phyloP scores from a whole-genome alignment of 2,113 vertebrate genomes.

The Pardalotus punctatus region DNA sequence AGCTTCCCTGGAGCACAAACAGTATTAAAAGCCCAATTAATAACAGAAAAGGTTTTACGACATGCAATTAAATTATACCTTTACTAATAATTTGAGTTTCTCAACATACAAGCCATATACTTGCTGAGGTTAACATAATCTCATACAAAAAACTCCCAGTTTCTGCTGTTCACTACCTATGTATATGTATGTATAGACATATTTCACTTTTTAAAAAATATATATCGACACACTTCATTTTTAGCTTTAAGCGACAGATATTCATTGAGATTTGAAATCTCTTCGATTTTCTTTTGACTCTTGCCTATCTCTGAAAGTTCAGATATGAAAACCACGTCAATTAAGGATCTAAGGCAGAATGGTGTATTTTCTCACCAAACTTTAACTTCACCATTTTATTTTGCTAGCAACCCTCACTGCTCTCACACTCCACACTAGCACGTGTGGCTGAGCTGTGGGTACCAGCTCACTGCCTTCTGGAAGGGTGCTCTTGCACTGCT shows the following conservation, averaged over 20 bases:
- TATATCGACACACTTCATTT: background rate
- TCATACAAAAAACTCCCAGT: background rate
- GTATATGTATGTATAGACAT: accelerated
- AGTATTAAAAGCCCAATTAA: background rate
- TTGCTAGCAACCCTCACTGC: background rate
- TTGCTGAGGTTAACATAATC: background rate
- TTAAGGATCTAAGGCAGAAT: background rate
- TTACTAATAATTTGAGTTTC: background rate
- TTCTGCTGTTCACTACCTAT: background rate
- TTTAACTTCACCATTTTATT: background rate
- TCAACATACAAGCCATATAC: background rate
- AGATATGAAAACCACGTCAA: background rate
- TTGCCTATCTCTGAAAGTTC: background rate
- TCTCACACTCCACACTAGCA: background rate
- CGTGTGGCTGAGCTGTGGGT: accelerated
- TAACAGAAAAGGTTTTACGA: background rate
- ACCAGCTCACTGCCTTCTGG: background rate
- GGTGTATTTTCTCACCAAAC: background rate
- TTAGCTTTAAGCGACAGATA: background rate
- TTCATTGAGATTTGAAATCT: background rate
- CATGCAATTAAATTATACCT: background rate
- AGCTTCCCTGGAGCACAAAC: background rate
- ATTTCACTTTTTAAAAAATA: background rate
- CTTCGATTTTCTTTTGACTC: background rate
- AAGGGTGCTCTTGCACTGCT: background rate